Evolutionary conservation across 2,888 invertebrate species (phyloP).

Genomic region (Diarsia dahlii): DNA sequence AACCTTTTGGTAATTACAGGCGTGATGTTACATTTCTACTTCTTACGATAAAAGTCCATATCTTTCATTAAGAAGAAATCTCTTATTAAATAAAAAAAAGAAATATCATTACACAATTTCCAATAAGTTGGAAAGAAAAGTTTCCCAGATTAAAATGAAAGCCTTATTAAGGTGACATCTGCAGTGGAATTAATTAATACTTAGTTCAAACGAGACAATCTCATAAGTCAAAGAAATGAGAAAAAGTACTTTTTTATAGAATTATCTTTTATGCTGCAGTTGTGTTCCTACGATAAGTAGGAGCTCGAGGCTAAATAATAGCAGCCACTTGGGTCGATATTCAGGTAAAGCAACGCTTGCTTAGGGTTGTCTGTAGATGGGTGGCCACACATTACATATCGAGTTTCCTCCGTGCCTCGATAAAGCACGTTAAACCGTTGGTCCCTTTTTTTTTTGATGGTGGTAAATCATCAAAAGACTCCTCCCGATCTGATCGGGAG

Average conservation of each 20-base stretch:
- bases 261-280: not conserved
- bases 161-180: conserved; percentile 44
- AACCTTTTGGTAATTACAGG: too few relatives aligned
- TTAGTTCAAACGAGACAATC: conserved; percentile 25
- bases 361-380: too few relatives aligned
- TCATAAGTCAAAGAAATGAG: conserved; percentile 18
- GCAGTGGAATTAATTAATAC: conserved; percentile 44
- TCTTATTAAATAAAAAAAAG: not conserved
- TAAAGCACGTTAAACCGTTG: too few relatives aligned
- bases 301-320: too few relatives aligned
- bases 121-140: conserved; percentile 43
- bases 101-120: conserved; percentile 33
- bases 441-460: too few relatives aligned
- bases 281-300: not conserved
- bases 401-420: too few relatives aligned
- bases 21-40: not conserved
- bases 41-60: not conserved
- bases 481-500: too few relatives aligned
- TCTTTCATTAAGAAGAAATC: not conserved
- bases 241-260: not conserved
- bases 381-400: too few relatives aligned
- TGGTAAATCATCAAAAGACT: too few relatives aligned
- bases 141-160: conserved; percentile 41
- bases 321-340: too few relatives aligned
- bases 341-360: too few relatives aligned